phyloP scores from a whole-genome alignment of 2,113 vertebrate genomes.

The Eurypyga helias region DNA sequence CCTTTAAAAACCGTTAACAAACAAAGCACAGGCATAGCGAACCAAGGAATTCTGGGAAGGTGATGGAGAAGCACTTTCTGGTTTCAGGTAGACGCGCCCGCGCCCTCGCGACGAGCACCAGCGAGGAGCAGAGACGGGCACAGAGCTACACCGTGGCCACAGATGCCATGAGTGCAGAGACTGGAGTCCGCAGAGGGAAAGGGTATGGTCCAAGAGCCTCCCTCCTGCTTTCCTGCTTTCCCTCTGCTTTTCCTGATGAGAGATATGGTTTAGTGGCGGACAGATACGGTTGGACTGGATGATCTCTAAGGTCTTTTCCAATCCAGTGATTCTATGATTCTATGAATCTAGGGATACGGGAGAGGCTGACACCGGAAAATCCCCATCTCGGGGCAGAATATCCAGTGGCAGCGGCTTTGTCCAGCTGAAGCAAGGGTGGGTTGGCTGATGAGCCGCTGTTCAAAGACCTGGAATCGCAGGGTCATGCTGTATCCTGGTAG shows the following conservation, averaged over 20 bases:
- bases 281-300: no score
- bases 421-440: not conserved
- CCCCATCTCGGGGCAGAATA: rapidly evolving
- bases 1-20: not conserved
- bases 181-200: not conserved
- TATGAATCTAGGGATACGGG: not conserved
- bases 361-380: not conserved
- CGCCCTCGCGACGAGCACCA: rapidly evolving
- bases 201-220: rapidly evolving
- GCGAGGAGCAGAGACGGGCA: rapidly evolving
- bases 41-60: not conserved
- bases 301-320: no score
- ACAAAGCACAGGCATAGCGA: not conserved
- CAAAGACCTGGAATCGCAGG: rapidly evolving
- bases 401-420: not conserved
- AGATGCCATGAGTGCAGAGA: rapidly evolving
- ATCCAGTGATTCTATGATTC: no score
- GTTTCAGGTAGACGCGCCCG: not conserved
- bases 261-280: no score
- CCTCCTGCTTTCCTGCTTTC: not conserved
- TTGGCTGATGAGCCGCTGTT: rapidly evolving
- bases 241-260: no score
- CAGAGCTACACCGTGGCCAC: rapidly evolving
- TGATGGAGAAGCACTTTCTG: rapidly evolving
- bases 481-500: rapidly evolving